Conservation (phyloP, 2,113 vertebrate species). For the Spilogale gracilis region DNA sequence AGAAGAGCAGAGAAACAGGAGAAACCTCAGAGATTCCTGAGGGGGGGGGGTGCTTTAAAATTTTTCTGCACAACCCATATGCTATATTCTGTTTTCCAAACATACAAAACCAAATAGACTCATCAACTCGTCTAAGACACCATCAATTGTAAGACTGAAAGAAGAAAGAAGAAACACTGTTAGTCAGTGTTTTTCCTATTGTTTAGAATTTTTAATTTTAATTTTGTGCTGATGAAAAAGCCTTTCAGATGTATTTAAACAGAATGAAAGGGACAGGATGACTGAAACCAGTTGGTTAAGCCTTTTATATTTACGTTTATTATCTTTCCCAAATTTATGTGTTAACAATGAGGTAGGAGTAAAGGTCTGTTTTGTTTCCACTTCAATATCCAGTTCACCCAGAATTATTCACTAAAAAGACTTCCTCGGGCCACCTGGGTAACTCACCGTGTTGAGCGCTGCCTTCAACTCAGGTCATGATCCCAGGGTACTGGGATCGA, state of each 20-base stretch:
- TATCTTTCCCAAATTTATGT: no score
- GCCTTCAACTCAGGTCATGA: no score
- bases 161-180: neutral
- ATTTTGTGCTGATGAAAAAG: neutral
- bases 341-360: no score
- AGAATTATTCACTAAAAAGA: no score
- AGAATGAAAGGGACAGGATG: neutral
- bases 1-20: neutral
- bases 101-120: no score
- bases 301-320: neutral
- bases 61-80: neutral
- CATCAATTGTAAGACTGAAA: neutral
- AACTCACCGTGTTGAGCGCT: no score
- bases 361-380: no score
- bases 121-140: neutral
- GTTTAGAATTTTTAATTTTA: neutral
- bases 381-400: no score
- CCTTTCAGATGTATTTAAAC: neutral
- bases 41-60: neutral
- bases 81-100: neutral
- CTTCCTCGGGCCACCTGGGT: no score
- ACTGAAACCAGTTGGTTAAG: neutral
- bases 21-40: neutral
- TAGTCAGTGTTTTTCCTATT: neutral
- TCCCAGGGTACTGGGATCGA: no score